phyloP scores from a whole-genome alignment of 2,888 invertebrate species.

The Temnothorax ravouxi region DNA sequence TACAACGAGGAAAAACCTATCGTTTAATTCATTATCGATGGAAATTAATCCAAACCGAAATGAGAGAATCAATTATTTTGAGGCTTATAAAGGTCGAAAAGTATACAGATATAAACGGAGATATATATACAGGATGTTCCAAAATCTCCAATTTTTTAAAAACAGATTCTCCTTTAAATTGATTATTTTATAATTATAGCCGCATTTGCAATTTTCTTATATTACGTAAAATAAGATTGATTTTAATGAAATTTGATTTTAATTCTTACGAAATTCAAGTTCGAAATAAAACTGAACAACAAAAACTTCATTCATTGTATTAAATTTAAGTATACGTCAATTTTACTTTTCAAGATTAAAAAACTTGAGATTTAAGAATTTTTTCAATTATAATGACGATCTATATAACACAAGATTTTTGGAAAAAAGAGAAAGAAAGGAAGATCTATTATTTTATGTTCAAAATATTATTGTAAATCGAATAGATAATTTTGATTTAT shows the following conservation, averaged over 20 bases:
- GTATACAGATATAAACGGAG: not conserved
- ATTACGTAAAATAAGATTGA: not conserved
- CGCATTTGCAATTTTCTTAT: not conserved
- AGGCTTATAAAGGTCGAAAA: not conserved
- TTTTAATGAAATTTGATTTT: not conserved
- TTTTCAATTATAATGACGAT: not conserved
- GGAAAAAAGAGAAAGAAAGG: not conserved
- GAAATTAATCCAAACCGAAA: not conserved
- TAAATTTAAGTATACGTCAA: not conserved
- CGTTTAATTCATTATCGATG: not conserved
- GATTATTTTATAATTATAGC: not conserved
- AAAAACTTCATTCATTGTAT: not conserved
- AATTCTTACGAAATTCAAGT: not conserved
- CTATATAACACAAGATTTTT: too few relatives aligned
- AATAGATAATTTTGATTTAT: not conserved
- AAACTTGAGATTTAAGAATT: not conserved
- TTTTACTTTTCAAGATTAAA: not conserved
- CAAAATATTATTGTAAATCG: not conserved
- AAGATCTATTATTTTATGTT: not conserved
- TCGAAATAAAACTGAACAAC: not conserved
- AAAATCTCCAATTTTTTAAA: not conserved
- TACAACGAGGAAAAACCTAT: not conserved
- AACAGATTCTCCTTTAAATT: not conserved
- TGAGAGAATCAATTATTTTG: slow-evolving; percentile 1
- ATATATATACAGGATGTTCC: not conserved